Evolutionary conservation across 37 sponge, comb jelly and placozoan species (phyloP), one percentile per base, ranked within the genome.

Genomic region (Ianthella basta): DNA sequence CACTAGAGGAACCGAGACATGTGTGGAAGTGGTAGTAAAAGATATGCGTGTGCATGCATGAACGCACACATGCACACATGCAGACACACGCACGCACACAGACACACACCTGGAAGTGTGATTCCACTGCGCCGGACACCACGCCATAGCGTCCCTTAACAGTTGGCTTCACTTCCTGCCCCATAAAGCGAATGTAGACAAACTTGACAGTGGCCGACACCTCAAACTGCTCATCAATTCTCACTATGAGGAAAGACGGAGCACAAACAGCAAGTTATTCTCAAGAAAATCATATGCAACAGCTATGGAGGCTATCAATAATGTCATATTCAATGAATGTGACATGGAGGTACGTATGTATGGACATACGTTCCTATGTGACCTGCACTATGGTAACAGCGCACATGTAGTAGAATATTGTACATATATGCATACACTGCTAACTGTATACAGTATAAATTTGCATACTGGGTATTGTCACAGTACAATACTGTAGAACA

Each of bases 131-230:
- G 29, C 96, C 96, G 16, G 87, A 82, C 23, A 92, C 89, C 0
- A 97, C 97, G 38, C 95, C 95, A 75, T 67, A 97, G 56, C 89
- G 86, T 12, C 97, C 97, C 56, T 80, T 82, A 82, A 86, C 89
- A 0, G 85, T 81, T 41, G 90, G 92, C 1, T 88, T 56, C 16
- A 97, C 87, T 0, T 79, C 80, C 3, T 41, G 63, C 0, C 97
- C 97, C 19, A 41, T 38, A 87, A 89, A 94, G 23, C 55, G 66
- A 50, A 97, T 75, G 85, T 90, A 97, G 24, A 88, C 92, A 86
- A 94, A 97, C 92, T 97, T 97, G 82, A 92, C 66, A 18, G 97
- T 92, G 20, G 67, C 73, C 33, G 95, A 93, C 92, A 97, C 85
- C 66, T 97, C 97, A 78, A 92, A 82, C 20, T 90, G 87, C 74